A percentile compares a stretch with the other conserved stretches of the same genome.
Evolutionary conservation across 2,888 invertebrate genomes (phyloP).

Genomic region (Macrosiphum euphorbiae): DNA sequence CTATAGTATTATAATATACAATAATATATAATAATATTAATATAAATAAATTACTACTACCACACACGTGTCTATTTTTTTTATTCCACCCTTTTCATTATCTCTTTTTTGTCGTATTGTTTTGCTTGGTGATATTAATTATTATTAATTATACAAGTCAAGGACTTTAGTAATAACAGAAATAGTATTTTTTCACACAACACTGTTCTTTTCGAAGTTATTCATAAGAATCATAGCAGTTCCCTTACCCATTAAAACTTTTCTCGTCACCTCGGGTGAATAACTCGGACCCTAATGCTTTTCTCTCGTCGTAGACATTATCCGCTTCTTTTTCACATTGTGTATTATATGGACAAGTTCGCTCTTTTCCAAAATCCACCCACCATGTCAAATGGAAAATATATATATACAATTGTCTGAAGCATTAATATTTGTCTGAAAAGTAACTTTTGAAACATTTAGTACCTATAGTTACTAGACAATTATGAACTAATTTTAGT

Average conservation of each 20-base stretch:
- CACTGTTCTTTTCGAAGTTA: constrained; percentile 8
- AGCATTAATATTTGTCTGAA: neutral
- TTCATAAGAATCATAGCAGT: neutral
- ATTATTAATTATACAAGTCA: neutral
- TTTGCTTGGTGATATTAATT: neutral
- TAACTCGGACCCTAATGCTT: constrained; percentile 27
- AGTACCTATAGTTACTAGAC: neutral
- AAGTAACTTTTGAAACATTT: neutral
- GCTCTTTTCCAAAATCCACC: neutral
- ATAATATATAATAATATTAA: neutral
- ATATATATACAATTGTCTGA: neutral
- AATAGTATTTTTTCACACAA: neutral
- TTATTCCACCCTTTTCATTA: neutral
- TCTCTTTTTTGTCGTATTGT: too few relatives aligned
- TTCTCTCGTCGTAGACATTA: constrained; percentile 15
- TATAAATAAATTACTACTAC: neutral
- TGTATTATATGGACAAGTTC: neutral
- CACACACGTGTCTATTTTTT: neutral
- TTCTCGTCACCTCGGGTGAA: constrained; percentile 40
- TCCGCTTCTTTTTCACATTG: neutral
- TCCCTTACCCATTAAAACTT: constrained; percentile 45
- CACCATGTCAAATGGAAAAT: neutral
- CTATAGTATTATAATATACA: neutral
- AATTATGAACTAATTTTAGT: neutral
- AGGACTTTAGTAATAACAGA: neutral